Conservation (phyloP, 2,888 invertebrate species). For the Oegoconia quadripuncta region DNA sequence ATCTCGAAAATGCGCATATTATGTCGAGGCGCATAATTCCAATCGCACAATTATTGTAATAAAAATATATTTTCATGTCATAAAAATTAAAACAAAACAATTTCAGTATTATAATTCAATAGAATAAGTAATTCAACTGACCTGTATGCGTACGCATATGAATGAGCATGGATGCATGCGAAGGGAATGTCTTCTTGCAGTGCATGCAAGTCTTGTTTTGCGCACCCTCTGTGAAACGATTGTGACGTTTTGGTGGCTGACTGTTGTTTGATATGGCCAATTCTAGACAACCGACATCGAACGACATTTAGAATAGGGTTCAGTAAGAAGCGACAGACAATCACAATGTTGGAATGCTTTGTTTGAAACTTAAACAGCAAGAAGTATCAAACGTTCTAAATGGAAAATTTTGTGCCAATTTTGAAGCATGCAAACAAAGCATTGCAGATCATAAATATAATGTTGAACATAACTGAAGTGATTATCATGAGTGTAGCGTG, state of each 20-base stretch:
- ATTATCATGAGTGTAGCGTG: slow-evolving; percentile 64
- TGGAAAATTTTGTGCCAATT: background rate
- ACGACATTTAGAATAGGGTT: slow-evolving; percentile 57
- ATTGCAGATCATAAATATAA: slow-evolving; percentile 27
- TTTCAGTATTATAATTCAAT: too few relatives aligned
- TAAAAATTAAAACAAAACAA: too few relatives aligned
- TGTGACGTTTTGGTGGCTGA: slow-evolving; percentile 81
- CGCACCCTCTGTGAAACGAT: slow-evolving; percentile 78
- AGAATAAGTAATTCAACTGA: slow-evolving; percentile 23
- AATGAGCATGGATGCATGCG: slow-evolving; percentile 88
- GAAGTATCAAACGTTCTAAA: background rate
- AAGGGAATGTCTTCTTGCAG: slow-evolving; percentile 87
- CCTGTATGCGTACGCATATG: slow-evolving; percentile 87
- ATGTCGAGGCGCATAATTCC: too few relatives aligned
- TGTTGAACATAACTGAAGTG: slow-evolving; percentile 70
- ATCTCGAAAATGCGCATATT: too few relatives aligned
- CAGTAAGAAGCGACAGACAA: slow-evolving; percentile 18
- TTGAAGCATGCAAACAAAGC: slow-evolving; percentile 39
- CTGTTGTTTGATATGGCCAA: slow-evolving; percentile 87
- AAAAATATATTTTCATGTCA: too few relatives aligned
- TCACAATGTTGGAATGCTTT: slow-evolving; percentile 22
- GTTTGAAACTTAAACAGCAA: slow-evolving; percentile 10
- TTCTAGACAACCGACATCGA: slow-evolving; percentile 81
- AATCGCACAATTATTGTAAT: too few relatives aligned
- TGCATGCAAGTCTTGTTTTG: slow-evolving; percentile 82